Conservation (phyloP, 2,113 vertebrate species). For the Arizona elegans region DNA sequence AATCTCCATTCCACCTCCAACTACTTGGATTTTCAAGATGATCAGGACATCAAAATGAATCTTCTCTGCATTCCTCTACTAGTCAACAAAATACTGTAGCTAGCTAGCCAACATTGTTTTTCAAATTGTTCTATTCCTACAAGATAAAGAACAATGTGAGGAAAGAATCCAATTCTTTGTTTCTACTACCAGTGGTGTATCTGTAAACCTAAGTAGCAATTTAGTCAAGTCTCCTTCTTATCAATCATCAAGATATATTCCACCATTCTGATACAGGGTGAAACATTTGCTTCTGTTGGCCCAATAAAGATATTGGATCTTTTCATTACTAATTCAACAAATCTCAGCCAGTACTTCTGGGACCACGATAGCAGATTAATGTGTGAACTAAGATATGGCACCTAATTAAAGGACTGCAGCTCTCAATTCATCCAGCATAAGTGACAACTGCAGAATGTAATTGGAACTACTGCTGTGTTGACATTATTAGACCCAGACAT, state of each 20-base stretch:
- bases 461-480: neutral
- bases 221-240: neutral
- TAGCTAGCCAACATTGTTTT: neutral
- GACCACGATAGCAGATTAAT: neutral
- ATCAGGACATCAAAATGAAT: neutral
- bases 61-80: neutral
- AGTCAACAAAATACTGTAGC: neutral
- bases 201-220: neutral
- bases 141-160: neutral
- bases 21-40: neutral
- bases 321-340: conserved; percentile 4
- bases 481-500: neutral
- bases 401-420: neutral
- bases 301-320: neutral
- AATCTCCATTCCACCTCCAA: neutral
- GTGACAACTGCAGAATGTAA: conserved; percentile 2
- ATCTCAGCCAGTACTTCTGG: neutral
- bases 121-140: neutral
- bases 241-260: neutral
- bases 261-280: neutral
- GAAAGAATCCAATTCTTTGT: neutral
- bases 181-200: neutral
- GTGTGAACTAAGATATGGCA: neutral
- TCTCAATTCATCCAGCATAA: conserved; percentile 3
- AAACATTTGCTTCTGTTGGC: neutral